Conservation (phyloP, 2,113 vertebrate genomes). For the Chionis minor region DNA sequence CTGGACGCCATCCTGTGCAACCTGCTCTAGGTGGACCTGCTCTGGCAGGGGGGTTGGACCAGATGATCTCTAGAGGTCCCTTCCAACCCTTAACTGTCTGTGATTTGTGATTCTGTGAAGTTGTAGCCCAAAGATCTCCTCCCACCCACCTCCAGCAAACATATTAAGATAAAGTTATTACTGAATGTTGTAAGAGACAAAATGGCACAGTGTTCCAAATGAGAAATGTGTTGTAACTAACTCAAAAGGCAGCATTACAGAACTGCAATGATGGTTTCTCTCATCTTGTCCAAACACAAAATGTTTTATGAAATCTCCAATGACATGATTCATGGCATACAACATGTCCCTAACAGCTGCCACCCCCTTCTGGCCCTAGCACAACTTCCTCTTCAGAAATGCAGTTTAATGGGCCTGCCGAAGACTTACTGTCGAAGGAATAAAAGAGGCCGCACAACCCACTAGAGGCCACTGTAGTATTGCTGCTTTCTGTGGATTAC, state of each 20-base stretch:
- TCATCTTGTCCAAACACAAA: not conserved
- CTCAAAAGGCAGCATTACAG: not conserved
- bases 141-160: not conserved
- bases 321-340: rapidly evolving
- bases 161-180: not conserved
- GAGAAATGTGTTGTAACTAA: not conserved
- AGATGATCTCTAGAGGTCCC: too few relatives aligned
- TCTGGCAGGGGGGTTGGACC: too few relatives aligned
- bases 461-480: not conserved
- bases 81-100: too few relatives aligned
- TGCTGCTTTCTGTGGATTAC: not conserved
- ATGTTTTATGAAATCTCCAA: not conserved
- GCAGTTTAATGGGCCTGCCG: not conserved
- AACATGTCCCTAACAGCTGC: not conserved
- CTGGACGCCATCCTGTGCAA: too few relatives aligned
- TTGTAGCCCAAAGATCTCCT: not conserved
- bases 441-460: not conserved
- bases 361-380: not conserved
- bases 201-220: not conserved
- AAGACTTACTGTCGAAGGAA: not conserved
- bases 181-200: not conserved
- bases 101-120: too few relatives aligned
- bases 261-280: not conserved
- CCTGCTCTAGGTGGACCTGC: too few relatives aligned
- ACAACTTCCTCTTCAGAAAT: not conserved